Evolutionary conservation across 1,140 invertebrate species (phyloP).

Genomic region (Zaprionus ghesquierei): DNA sequence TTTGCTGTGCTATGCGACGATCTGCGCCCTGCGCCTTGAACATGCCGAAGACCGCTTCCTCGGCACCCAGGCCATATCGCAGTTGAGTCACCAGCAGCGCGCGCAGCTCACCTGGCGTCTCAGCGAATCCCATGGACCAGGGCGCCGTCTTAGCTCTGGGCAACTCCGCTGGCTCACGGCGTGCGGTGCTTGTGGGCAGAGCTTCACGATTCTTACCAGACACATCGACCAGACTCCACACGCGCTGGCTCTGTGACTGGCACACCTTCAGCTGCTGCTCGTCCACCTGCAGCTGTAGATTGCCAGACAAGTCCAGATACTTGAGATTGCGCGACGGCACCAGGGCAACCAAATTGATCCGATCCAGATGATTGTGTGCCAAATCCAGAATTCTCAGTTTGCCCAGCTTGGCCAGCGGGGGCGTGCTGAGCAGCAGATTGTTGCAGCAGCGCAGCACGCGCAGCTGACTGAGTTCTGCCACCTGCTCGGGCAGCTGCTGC

Average conservation of each 20-base stretch:
- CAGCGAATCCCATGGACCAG: conserved; percentile 92
- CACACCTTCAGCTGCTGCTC: conserved; percentile 91
- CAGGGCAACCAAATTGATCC: conserved; percentile 88
- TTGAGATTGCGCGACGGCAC: conserved; percentile 90
- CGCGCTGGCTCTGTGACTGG: conserved; percentile 86
- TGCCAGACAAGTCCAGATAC: conserved; percentile 93
- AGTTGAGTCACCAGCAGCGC: conserved; percentile 90
- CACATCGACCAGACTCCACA: conserved; percentile 91
- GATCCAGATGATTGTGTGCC: conserved; percentile 92
- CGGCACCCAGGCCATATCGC: conserved; percentile 86
- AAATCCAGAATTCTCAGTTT: conserved; percentile 91
- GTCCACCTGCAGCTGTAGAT: conserved; percentile 90
- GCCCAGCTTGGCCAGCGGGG: conserved; percentile 88
- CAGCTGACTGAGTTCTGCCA: conserved; percentile 88
- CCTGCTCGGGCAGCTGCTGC: conserved; percentile 89
- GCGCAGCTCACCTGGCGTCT: conserved; percentile 89
- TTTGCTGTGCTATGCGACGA: conserved; percentile 83
- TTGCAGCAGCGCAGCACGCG: conserved; percentile 91
- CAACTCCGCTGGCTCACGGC: not conserved
- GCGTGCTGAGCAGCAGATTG: conserved; percentile 89
- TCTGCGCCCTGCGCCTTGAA: conserved; percentile 89
- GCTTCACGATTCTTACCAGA: conserved; percentile 89
- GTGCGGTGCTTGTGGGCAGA: conserved; percentile 86
- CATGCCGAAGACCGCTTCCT: conserved; percentile 91
- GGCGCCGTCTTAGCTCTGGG: conserved; percentile 85